phyloP scores from a whole-genome alignment of 2,113 vertebrate genomes.

The Misgurnus anguillicaudatus region DNA sequence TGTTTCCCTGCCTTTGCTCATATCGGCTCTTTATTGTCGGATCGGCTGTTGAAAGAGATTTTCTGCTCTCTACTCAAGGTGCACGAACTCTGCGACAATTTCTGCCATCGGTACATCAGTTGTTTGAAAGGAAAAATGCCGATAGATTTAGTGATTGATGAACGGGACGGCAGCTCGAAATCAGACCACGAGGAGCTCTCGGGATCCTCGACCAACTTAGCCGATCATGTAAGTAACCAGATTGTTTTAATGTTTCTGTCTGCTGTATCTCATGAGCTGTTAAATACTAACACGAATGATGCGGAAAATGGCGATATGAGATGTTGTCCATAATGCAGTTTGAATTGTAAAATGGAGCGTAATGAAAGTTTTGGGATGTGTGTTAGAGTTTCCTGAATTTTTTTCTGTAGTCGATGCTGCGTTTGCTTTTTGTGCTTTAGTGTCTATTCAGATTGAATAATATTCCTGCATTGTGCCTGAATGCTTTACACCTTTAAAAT shows the following conservation, averaged over 20 bases:
- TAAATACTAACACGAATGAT: too few relatives aligned
- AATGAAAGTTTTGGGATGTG: neutral
- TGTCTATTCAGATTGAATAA: neutral
- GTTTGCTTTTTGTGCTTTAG: neutral
- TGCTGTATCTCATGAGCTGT: neutral
- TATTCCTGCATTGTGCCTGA: neutral
- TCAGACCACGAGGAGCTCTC: constrained; percentile 99
- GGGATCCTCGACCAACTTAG: constrained; percentile 98
- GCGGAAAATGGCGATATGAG: neutral
- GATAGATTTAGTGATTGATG: constrained; percentile 99
- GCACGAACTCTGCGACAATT: constrained; percentile 99
- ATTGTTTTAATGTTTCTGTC: constrained; percentile 30
- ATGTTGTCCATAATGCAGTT: too few relatives aligned
- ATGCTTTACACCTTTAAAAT: neutral
- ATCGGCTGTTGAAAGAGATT: constrained; percentile 68
- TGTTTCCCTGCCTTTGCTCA: constrained; percentile 87
- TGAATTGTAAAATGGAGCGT: neutral
- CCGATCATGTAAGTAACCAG: constrained; percentile 93
- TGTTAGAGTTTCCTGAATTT: too few relatives aligned
- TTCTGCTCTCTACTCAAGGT: constrained; percentile 77
- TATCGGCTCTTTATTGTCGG: constrained; percentile 82
- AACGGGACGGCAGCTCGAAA: constrained; percentile 98
- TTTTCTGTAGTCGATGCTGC: neutral
- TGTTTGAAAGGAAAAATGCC: constrained; percentile 99
- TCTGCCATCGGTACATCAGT: constrained; percentile 99